Percentiles rank a stretch among this genome's conserved stretches.
Evolutionary conservation across 2,113 vertebrate genomes (phyloP).

Genomic region (Mus pahari): DNA sequence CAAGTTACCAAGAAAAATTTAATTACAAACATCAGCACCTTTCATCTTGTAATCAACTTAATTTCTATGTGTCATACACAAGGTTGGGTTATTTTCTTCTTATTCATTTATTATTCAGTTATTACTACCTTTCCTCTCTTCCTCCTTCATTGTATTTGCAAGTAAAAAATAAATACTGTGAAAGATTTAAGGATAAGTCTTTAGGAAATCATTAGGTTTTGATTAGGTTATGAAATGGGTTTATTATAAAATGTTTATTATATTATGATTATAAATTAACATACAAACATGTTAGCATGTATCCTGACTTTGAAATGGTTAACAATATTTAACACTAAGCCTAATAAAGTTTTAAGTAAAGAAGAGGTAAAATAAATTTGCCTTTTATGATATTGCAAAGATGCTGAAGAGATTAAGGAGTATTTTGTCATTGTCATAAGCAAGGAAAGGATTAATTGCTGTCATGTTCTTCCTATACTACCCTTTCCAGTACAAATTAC

Average conservation of each 20-base stretch:
- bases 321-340: no score
- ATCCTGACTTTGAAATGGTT: background rate
- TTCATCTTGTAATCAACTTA: background rate
- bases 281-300: background rate
- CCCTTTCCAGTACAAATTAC: conserved; percentile 90
- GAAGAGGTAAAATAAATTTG: conserved; percentile 82
- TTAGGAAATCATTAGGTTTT: background rate
- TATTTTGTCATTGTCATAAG: conserved; percentile 92
- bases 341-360: conserved; percentile 8
- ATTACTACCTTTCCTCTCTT: background rate
- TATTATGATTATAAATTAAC: background rate
- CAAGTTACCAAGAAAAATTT: background rate
- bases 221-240: fast-evolving
- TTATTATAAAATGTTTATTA: background rate
- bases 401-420: conserved; percentile 85
- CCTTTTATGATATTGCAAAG: conserved; percentile 87
- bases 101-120: background rate
- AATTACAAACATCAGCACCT: background rate
- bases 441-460: conserved; percentile 91
- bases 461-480: conserved; percentile 84
- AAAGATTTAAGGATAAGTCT: background rate
- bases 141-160: background rate
- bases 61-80: background rate
- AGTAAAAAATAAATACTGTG: background rate
- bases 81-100: background rate